A percentile compares a stretch with the other conserved stretches of the same genome.
Evolutionary conservation across 1,140 invertebrate species (phyloP).

Genomic region (Polypedilum vanderplanki): DNA sequence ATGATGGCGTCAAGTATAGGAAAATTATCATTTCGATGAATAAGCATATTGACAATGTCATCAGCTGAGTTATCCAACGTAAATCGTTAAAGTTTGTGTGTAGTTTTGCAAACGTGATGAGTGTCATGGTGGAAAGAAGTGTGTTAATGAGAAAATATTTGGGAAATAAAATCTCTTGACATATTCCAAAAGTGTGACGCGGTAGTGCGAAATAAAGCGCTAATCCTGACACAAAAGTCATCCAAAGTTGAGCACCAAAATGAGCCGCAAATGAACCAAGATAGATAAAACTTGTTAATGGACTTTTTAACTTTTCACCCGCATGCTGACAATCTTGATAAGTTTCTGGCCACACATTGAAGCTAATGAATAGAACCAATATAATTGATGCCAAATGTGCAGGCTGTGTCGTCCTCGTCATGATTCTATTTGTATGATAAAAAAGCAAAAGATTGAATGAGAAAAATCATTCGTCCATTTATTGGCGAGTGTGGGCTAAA

Average conservation of each 20-base stretch:
- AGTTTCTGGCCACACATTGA: slow-evolving; percentile 49
- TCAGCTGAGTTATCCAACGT: slow-evolving; percentile 47
- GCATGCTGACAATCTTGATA: slow-evolving; percentile 40
- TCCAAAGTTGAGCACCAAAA: slow-evolving; percentile 78
- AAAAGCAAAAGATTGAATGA: slow-evolving; percentile 37
- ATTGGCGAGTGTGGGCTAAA: background rate
- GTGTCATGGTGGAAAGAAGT: slow-evolving; percentile 61
- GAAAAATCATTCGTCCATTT: background rate
- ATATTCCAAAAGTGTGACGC: slow-evolving; percentile 71
- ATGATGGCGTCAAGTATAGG: slow-evolving; percentile 58
- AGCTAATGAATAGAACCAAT: slow-evolving; percentile 55
- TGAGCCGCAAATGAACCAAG: slow-evolving; percentile 65
- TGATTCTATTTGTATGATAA: slow-evolving; percentile 48
- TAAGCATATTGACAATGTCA: slow-evolving; percentile 53
- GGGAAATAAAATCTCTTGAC: slow-evolving; percentile 78
- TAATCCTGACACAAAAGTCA: slow-evolving; percentile 79
- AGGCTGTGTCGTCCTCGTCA: slow-evolving; percentile 63
- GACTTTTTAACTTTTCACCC: slow-evolving; percentile 36
- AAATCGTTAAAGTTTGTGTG: slow-evolving; percentile 38
- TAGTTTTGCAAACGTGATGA: slow-evolving; percentile 57
- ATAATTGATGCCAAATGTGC: slow-evolving; percentile 62
- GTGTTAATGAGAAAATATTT: slow-evolving; percentile 74
- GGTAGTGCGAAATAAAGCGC: slow-evolving; percentile 74
- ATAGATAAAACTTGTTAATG: slow-evolving; percentile 54
- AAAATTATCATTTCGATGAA: slow-evolving; percentile 57